Evolutionary conservation across 2,113 vertebrate species (phyloP), one percentile per base, ranked within the genome.

Genomic region (Isichthys henryi): DNA sequence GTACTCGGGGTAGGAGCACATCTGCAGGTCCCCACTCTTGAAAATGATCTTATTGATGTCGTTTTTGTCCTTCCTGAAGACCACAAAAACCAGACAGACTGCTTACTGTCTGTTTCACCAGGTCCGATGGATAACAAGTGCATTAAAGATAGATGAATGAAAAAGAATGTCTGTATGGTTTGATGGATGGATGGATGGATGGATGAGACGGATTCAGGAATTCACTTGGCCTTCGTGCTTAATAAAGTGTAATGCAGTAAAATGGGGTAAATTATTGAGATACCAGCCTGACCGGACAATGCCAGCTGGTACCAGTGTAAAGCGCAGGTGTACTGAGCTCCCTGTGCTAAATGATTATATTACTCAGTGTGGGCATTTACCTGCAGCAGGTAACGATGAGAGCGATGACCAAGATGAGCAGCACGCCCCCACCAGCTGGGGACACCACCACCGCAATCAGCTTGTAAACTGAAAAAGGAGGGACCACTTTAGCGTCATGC

Each of bases 21-120:
- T 97, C 93, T 98, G 98, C 93, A 99, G 96, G 92, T 99, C 98
- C 86, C 97, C 97, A 77, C 98, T 98, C 95, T 98, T 99, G 94
- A 99, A 99, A 95, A 99, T 99, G 90, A 99, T 97, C 94, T 99
- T 99, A 93, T 97, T 99, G 94, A 99, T 97, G 95, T 99, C 98
- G 89, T 99, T 98, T 95, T 98, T 99, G 94, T 97, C 97, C 94
- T 97, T 99, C 94, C 98, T 99, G 94, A 90, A 91, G 1, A 94
- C 48, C 13, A n/a, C 74, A 1, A 27, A 74, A 49, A 27, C 70
- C 70, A 86, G 46, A 74, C 31, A 27, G 43, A 86, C 23, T 15
- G 56, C 62, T 82, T 39, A 27, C 10, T 13, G 62, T 50, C 88
- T 21, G 31, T 48, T 85, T 86, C 23, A 27, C 83, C 11, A 2